Evolutionary conservation across 2,797 vertebrate species (phyloP).

Genomic region (Ctenosaura bakeri): DNA sequence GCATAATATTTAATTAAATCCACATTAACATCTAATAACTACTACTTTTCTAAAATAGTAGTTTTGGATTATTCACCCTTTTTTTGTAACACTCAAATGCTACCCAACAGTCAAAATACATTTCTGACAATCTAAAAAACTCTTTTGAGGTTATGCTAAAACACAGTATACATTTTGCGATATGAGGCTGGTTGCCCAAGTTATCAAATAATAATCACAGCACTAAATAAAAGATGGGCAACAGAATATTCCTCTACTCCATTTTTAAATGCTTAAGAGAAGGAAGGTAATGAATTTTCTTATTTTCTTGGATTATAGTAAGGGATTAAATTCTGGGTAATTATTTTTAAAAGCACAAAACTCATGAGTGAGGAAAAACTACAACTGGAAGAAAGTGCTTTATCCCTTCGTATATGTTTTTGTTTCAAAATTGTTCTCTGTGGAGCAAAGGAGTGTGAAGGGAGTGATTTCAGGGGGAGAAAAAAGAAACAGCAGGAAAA

Average conservation of each 20-base stretch:
- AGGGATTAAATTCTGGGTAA: background rate
- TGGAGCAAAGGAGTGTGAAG: background rate
- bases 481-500: background rate
- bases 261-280: conserved; percentile 12
- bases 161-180: background rate
- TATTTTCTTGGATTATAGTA: background rate
- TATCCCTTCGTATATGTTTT: background rate
- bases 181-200: background rate
- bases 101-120: background rate
- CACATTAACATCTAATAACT: conserved; percentile 26
- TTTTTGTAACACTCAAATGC: conserved; percentile 8
- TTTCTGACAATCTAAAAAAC: background rate
- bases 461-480: too few relatives aligned
- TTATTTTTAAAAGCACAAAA: background rate
- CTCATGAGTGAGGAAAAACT: background rate
- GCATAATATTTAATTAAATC: conserved; percentile 16
- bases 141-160: background rate
- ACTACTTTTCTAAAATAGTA: background rate
- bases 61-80: background rate
- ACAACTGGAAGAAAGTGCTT: background rate
- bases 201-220: background rate
- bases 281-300: too few relatives aligned
- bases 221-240: conserved; percentile 7
- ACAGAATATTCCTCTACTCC: background rate
- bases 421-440: too few relatives aligned